Evolutionary conservation across 2,888 invertebrate genomes (phyloP), one percentile per base, ranked within the genome.

Genomic region (Zaprionus bogoriensis): DNA sequence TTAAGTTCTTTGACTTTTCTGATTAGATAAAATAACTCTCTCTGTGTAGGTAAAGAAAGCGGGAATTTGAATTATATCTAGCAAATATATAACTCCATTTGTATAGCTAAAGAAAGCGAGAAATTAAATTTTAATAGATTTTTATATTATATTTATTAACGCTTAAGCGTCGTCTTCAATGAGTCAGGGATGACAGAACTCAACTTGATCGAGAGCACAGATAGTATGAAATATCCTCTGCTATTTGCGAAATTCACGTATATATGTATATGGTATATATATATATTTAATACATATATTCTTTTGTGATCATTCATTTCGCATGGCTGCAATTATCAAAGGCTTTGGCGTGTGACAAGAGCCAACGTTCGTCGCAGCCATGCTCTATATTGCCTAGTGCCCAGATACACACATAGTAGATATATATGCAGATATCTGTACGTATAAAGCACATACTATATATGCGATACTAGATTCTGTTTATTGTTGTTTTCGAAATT

Each of bases 261-360:
- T n/a, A n/a, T 27, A 27, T 27, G 27, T 27, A 10, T 9, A 10
- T 27, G 7, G 25, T 28, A n/a, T 28, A n/a, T 14, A 32, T 32
- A 14, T 17, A 36, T 17, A 17, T 36, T n/a, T n/a, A n/a, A 36
- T 7, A 6, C 1, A 14, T 32, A 32, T 32, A 32, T 32, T 10
- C 3, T 27, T 9, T 44, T 63, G 27, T 42, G 44, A 66, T 76
- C 55, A 28, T 22, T 53, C 42, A 70, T 42, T 75, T 76, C 42
- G 55, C 52, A 30, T 30, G 58, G 39, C 53, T 72, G 77, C 72
- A 72, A 72, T 72, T 72, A 75, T 55, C 23, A 55, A 60, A 64
- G 36, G 55, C 77, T 60, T 53, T 76, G 60, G 73, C 44, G 67
- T 76, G 77, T 76, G 72, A 72, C 72, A 71, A 17, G 42, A 41